phyloP scores from a whole-genome alignment of 2,113 vertebrate genomes.

The Bubo scandiacus region DNA sequence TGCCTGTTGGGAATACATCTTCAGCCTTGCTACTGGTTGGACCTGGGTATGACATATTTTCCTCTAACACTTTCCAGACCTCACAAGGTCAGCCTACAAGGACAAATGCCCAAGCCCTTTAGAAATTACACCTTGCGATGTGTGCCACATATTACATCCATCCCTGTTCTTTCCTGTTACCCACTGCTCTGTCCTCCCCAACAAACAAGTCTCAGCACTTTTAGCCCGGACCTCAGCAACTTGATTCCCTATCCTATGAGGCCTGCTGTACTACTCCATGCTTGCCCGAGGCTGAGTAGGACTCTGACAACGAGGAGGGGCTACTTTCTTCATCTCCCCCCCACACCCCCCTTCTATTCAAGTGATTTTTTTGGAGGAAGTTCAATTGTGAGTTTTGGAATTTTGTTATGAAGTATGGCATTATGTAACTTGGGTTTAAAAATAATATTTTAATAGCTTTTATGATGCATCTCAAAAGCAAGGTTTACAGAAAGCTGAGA shows the following conservation, averaged over 20 bases:
- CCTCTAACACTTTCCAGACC: not conserved
- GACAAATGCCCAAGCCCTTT: not conserved
- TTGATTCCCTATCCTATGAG: not conserved
- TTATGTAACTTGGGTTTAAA: not conserved
- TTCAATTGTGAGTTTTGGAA: not conserved
- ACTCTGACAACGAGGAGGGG: not conserved
- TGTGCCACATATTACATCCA: fast-evolving
- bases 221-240: not conserved
- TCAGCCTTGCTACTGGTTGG: not conserved
- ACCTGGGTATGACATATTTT: not conserved
- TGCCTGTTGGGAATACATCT: not conserved
- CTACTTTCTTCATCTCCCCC: too few relatives aligned
- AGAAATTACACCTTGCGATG: not conserved
- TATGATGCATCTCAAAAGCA: not conserved
- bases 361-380: not conserved
- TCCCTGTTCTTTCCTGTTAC: not conserved
- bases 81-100: not conserved
- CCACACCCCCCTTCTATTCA: not conserved
- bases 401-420: not conserved
- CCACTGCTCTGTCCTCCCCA: not conserved
- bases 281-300: not conserved
- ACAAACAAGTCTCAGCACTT: not conserved
- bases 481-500: not conserved
- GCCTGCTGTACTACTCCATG: fast-evolving
- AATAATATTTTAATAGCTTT: not conserved